These are phyloP conservation scores for Cryptocephalus moraei DNA, from an alignment of 2,888 invertebrate genomes.

Conservation along the genomic window DNA sequence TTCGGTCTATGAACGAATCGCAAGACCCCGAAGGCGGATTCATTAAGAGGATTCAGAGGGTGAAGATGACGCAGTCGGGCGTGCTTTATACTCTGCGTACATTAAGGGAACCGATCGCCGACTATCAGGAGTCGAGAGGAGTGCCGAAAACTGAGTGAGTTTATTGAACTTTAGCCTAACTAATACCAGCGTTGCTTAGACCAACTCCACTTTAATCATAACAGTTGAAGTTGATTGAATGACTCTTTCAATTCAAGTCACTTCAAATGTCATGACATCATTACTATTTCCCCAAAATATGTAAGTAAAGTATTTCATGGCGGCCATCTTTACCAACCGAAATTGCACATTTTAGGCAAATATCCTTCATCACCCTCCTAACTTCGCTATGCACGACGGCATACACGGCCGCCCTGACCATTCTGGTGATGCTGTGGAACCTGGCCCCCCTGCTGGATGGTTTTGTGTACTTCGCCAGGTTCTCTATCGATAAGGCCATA, in stretches of 20 bases:
- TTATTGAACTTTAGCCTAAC: no score
- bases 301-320: no score
- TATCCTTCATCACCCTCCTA: slow-evolving; percentile 28
- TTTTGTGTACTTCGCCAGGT: slow-evolving; percentile 29
- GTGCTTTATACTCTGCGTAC: slow-evolving; percentile 16
- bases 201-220: no score
- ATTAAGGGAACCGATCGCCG: slow-evolving; percentile 29
- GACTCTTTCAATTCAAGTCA: no score
- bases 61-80: slow-evolving; percentile 14
- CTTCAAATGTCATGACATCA: not conserved
- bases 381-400: slow-evolving; percentile 28
- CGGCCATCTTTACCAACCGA: no score
- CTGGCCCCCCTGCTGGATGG: slow-evolving; percentile 25
- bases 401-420: slow-evolving; percentile 28
- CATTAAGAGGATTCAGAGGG: not conserved
- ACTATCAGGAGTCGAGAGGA: slow-evolving; percentile 30
- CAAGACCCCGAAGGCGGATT: not conserved
- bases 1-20: no score
- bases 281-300: not conserved
- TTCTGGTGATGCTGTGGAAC: slow-evolving; percentile 30
- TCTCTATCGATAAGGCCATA: slow-evolving; percentile 31
- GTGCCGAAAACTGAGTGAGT: slow-evolving; percentile 29
- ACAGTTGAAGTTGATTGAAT: no score
- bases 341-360: slow-evolving; percentile 23
- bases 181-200: no score